Conservation (phyloP, 2,888 invertebrate species). For the Neuroscelio doddi region DNA sequence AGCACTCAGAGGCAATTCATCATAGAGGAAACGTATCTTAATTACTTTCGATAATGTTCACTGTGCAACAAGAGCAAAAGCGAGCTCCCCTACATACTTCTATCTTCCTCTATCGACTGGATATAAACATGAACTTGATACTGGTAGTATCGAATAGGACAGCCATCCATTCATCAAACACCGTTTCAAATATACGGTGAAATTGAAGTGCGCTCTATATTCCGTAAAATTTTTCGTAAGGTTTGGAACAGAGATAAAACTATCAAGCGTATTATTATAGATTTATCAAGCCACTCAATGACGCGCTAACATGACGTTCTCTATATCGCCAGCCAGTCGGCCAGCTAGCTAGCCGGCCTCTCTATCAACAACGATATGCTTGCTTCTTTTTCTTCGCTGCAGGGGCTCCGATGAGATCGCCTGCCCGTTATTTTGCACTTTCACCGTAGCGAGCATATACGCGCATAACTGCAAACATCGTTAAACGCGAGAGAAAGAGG, state of each 20-base stretch:
- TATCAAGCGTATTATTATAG: conserved; percentile 20
- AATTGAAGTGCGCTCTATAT: conserved; percentile 37
- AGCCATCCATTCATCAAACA: no score
- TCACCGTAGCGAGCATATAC: no score
- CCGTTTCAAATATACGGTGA: no score
- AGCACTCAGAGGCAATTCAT: conserved; percentile 23
- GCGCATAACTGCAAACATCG: no score
- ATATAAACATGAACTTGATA: no score
- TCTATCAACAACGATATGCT: conserved; percentile 22
- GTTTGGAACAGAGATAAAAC: conserved; percentile 3
- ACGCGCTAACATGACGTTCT: conserved; percentile 29
- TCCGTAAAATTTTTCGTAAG: conserved; percentile 31
- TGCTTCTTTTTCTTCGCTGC: conserved; percentile 22
- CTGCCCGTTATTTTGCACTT: conserved; percentile 24
- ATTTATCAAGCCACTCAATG: conserved; percentile 27
- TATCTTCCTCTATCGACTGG: no score
- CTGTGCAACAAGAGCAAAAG: conserved; percentile 23
- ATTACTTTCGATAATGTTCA: conserved; percentile 35
- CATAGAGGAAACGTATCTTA: conserved; percentile 24
- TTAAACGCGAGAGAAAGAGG: no score
- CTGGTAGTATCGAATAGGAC: no score
- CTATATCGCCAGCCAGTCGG: no score
- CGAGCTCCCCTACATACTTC: no score
- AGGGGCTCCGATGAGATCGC: conserved; percentile 13
- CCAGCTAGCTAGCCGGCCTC: no score